A percentile compares a stretch with the other conserved stretches of the same genome.
phyloP scores from a whole-genome alignment of 2,113 vertebrate species.

The Ailuropoda melanoleuca region DNA sequence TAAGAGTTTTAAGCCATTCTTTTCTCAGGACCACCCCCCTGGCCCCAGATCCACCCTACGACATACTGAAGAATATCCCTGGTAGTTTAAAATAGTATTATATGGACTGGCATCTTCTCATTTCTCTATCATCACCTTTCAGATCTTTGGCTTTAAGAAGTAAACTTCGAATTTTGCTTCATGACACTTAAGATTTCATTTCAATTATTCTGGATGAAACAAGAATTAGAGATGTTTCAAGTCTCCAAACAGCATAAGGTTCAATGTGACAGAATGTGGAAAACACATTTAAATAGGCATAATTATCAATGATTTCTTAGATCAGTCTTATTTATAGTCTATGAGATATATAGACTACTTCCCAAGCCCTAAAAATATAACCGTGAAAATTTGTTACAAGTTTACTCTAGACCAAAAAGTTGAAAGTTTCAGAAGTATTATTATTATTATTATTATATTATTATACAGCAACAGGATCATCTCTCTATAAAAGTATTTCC shows the following conservation, averaged over 20 bases:
- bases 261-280: neutral
- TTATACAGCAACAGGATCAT: neutral
- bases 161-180: neutral
- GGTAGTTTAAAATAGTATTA: neutral
- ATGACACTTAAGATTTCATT: neutral
- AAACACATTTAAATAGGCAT: neutral
- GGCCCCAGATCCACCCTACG: neutral
- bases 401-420: neutral
- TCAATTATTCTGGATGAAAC: slow-evolving; percentile 9
- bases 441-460: neutral
- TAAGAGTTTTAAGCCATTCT: neutral
- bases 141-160: neutral
- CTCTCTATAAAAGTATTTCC: neutral
- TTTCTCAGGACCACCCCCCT: neutral
- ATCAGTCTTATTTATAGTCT: slow-evolving; percentile 8
- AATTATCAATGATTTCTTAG: neutral
- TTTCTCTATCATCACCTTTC: neutral
- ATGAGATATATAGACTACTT: neutral
- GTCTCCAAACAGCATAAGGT: neutral
- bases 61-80: neutral
- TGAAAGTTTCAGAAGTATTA: neutral
- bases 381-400: neutral
- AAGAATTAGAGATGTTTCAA: slow-evolving; percentile 5
- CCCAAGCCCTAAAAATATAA: neutral
- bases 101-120: neutral